Evolutionary conservation across 1,140 invertebrate species (phyloP), one percentile per base, ranked within the genome.

Genomic region (Belonocnema kinseyi): DNA sequence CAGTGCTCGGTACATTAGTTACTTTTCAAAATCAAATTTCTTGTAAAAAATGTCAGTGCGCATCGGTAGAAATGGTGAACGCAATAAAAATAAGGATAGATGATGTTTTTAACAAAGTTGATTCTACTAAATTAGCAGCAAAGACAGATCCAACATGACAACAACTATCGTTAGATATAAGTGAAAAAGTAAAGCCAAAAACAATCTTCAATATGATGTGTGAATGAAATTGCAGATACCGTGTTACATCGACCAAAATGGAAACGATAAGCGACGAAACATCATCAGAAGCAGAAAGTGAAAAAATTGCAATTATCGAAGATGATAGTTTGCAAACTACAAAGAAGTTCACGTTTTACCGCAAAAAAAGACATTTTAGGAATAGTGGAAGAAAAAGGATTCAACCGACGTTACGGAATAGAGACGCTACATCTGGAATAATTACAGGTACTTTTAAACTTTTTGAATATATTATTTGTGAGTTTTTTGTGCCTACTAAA

Each of bases 131-230:
- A 61, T 33, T 61, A 12, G 10, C 12, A 40, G 5, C 12, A 1
- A 61, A 40, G 33, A 61, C 7, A 33, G 58, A 40, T 61, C 7
- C 16, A 10, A 13, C 40, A 61, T 61, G 26, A 26, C 19, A 14
- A 16, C 58, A 14, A 13, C 14, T 61, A 11, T 61, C 58, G 12
- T 33, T 33, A 14, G 26, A 61, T 7, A 14, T 61, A 16, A 12
- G 13, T 33, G 12, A 61, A 16, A 33, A 33, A 11, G 26, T 61
- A 13, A 61, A 61, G 16, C 58, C 58, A 7, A 61, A 61, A 61
- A 61, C 58, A 2, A 8, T 61, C 12, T 61, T 33, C 12, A 61
- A 61, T 33, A 33, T 61, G 58, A 61, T 61, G 58, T 61, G 58
- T 12, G 0, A 61, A 13, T 16, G 1, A 33, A 33, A 11, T 26